Percentiles rank a stretch among this genome's conserved stretches.
Conservation (phyloP, 2,888 invertebrate species). For the Oligia strigilis region DNA sequence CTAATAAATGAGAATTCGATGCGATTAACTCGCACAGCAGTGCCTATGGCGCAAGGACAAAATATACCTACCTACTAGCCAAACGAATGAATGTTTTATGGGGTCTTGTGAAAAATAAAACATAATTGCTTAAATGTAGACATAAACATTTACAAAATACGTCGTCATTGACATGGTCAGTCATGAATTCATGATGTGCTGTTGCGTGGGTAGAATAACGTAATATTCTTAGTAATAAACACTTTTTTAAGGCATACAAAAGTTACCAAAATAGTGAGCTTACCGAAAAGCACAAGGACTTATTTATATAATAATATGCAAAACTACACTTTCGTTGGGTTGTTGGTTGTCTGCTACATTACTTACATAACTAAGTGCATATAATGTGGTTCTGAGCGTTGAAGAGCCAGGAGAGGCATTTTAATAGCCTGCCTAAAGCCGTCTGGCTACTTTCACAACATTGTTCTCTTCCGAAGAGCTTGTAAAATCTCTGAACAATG, state of each 20-base stretch:
- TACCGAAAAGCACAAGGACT: background rate
- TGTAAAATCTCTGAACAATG: background rate
- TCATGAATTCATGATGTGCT: constrained; percentile 2
- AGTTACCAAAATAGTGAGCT: background rate
- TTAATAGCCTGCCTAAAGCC: background rate
- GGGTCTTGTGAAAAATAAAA: constrained; percentile 15
- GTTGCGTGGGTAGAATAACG: constrained; percentile 30
- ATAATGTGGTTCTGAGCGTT: background rate
- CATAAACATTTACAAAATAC: background rate
- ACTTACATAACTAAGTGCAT: background rate
- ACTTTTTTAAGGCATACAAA: background rate
- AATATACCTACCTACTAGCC: background rate
- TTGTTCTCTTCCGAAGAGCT: constrained; percentile 12
- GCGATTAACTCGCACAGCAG: constrained; percentile 26
- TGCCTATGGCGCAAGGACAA: background rate
- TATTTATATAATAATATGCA: background rate
- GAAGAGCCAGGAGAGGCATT: background rate
- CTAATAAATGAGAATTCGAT: constrained; percentile 40
- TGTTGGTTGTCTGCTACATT: constrained; percentile 13
- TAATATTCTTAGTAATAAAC: constrained; percentile 23
- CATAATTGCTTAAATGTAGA: background rate
- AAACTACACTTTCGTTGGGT: background rate
- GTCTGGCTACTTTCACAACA: constrained; percentile 33
- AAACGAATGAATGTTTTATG: constrained; percentile 17
- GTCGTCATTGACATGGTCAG: constrained; percentile 5